phyloP scores from a whole-genome alignment of 92 coral and sea anemone species.

The Epizoanthus stellaris region DNA sequence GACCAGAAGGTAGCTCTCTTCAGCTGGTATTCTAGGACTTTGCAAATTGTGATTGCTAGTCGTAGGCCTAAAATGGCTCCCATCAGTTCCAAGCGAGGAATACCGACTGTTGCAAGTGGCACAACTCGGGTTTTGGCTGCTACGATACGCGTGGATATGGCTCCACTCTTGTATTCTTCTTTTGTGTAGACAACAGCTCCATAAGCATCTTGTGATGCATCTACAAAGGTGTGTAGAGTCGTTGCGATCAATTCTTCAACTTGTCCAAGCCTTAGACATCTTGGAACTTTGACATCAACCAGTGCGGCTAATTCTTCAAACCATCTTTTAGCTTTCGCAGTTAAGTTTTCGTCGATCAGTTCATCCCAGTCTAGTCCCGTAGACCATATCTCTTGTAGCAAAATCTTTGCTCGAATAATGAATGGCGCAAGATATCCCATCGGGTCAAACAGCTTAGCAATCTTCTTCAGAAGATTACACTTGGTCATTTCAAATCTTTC shows the following conservation, averaged over 20 bases:
- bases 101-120: too few species aligned
- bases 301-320: constrained; percentile 55
- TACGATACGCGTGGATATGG: constrained; percentile 44
- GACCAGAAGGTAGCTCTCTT: constrained; percentile 9
- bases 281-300: constrained; percentile 44
- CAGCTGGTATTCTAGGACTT: too few species aligned
- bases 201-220: constrained; percentile 69
- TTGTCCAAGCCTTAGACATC: constrained; percentile 49
- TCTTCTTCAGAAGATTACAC: neutral
- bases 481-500: neutral
- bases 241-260: constrained; percentile 34
- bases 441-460: too few species aligned
- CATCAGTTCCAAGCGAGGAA: too few species aligned
- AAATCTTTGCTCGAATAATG: constrained; percentile 57
- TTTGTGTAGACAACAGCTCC: constrained; percentile 66
- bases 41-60: too few species aligned
- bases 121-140: neutral
- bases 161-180: constrained; percentile 57
- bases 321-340: constrained; percentile 47
- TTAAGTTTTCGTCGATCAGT: neutral
- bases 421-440: constrained; percentile 44
- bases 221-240: constrained; percentile 68
- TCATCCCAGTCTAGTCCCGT: constrained; percentile 72
- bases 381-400: constrained; percentile 31
- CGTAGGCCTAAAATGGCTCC: too few species aligned